These are phyloP conservation scores for Camptogramma bilineatum DNA, from an alignment of 2,888 invertebrate species.

Conservation along the genomic window DNA sequence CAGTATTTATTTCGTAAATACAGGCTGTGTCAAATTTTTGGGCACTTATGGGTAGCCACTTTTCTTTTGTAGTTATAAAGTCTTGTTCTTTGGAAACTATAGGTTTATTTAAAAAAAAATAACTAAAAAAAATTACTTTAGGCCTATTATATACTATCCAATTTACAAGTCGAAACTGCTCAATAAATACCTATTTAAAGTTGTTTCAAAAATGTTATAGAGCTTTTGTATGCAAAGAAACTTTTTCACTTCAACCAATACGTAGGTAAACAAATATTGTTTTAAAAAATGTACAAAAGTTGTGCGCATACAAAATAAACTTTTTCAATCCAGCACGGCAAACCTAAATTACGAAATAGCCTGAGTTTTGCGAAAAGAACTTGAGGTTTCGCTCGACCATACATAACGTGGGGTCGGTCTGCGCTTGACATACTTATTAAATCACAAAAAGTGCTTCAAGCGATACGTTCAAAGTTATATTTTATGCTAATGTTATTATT, in stretches of 20 bases:
- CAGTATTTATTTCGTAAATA: too few species aligned
- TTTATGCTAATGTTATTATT: constrained; percentile 32
- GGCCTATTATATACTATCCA: too few species aligned
- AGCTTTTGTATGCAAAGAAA: not conserved
- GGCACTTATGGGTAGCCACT: too few species aligned
- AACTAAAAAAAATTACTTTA: too few species aligned
- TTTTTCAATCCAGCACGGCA: constrained; percentile 13
- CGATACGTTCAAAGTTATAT: constrained; percentile 33
- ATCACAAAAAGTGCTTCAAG: constrained; percentile 39
- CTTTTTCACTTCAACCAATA: not conserved
- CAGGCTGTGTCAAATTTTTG: too few species aligned
- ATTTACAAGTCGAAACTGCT: too few species aligned
- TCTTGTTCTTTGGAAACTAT: too few species aligned
- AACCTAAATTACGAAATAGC: constrained; percentile 23
- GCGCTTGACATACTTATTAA: constrained; percentile 44
- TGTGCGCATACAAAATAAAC: not conserved
- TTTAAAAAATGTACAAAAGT: not conserved
- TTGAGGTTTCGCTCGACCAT: constrained; percentile 38
- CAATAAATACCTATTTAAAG: too few species aligned
- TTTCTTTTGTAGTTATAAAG: too few species aligned
- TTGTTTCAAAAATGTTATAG: not conserved
- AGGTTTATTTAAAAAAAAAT: too few species aligned
- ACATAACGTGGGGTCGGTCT: constrained; percentile 37
- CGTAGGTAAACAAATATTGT: not conserved
- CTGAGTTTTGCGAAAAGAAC: constrained; percentile 27